These are phyloP conservation scores for Myxocyprinus asiaticus DNA, from an alignment of 2,113 vertebrate genomes.

Conservation along the genomic window DNA sequence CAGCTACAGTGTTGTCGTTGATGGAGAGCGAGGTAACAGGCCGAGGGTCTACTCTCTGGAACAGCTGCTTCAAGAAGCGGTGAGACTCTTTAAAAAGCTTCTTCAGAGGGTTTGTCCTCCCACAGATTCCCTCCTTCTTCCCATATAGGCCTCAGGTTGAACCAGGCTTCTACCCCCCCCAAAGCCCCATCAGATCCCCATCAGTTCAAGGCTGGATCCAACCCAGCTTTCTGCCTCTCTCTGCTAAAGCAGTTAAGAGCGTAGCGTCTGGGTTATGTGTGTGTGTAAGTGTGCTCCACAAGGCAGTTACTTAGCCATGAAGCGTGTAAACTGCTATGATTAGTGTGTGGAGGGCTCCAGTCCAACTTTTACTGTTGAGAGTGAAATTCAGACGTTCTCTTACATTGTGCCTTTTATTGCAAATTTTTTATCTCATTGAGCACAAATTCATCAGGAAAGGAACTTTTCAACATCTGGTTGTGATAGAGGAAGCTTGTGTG, in stretches of 20 bases:
- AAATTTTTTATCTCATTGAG: slow-evolving; percentile 44
- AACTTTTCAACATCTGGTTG: slow-evolving; percentile 42
- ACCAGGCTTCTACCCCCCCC: slow-evolving; percentile 1
- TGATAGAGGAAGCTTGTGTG: no score
- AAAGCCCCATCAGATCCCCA: not conserved
- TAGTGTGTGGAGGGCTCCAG: slow-evolving; percentile 22
- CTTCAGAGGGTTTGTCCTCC: not conserved
- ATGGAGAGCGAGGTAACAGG: slow-evolving; percentile 90
- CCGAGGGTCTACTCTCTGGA: slow-evolving; percentile 92
- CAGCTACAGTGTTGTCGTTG: slow-evolving; percentile 92
- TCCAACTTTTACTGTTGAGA: slow-evolving; percentile 11
- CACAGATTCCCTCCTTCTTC: not conserved
- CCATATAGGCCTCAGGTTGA: not conserved
- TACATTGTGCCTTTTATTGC: slow-evolving; percentile 35
- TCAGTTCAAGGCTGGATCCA: slow-evolving; percentile 16
- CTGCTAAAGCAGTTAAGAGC: slow-evolving; percentile 33
- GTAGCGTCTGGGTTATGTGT: slow-evolving; percentile 42
- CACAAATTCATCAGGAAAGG: slow-evolving; percentile 33
- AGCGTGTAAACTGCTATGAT: slow-evolving; percentile 26
- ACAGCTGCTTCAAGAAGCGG: slow-evolving; percentile 93
- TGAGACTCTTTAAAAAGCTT: slow-evolving; percentile 68
- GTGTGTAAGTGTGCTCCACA: not conserved
- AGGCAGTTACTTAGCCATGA: slow-evolving; percentile 22
- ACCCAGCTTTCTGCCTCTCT: not conserved
- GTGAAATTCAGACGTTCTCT: slow-evolving; percentile 18